A percentile compares a stretch with the other conserved stretches of the same genome.
Conservation (phyloP, 1,140 invertebrate genomes). For the Pseudomyrmex flavicornis region DNA sequence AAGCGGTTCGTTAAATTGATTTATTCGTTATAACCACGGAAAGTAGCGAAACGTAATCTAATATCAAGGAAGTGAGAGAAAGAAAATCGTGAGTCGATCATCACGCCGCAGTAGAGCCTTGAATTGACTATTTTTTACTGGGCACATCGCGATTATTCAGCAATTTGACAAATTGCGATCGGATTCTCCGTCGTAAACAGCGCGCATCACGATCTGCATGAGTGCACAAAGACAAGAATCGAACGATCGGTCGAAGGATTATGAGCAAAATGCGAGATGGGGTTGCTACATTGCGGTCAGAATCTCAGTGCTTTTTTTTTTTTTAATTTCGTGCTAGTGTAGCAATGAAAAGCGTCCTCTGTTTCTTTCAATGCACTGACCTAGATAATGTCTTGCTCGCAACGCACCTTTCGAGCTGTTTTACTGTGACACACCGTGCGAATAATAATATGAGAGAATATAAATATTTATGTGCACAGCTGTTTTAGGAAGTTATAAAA, state of each 20-base stretch:
- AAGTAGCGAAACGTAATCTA: not conserved
- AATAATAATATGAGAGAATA: too few relatives aligned
- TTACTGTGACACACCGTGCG: not conserved
- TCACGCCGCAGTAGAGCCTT: not conserved
- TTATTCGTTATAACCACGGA: slow-evolving; percentile 25
- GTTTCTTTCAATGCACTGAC: slow-evolving; percentile 34
- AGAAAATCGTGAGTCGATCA: not conserved
- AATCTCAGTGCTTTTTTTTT: not conserved
- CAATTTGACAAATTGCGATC: not conserved
- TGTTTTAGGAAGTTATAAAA: slow-evolving; percentile 30
- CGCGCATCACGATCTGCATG: not conserved
- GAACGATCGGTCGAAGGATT: not conserved
- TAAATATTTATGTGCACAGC: too few relatives aligned
- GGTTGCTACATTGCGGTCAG: not conserved
- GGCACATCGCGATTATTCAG: slow-evolving; percentile 5
- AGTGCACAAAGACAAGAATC: slow-evolving; percentile 11
- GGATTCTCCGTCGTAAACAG: not conserved
- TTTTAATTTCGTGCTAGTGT: slow-evolving; percentile 10
- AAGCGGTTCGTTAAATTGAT: slow-evolving; percentile 59
- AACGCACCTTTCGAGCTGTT: slow-evolving; percentile 36
- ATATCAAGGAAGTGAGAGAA: not conserved
- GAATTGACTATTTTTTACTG: not conserved
- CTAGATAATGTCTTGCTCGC: slow-evolving; percentile 38
- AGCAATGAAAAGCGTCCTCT: slow-evolving; percentile 29
- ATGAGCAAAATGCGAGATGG: not conserved